Percentiles rank a stretch among this genome's conserved stretches.
These are phyloP conservation scores for Cheilinus undulatus DNA, from an alignment of 2,113 vertebrate genomes.

Conservation along the genomic window DNA sequence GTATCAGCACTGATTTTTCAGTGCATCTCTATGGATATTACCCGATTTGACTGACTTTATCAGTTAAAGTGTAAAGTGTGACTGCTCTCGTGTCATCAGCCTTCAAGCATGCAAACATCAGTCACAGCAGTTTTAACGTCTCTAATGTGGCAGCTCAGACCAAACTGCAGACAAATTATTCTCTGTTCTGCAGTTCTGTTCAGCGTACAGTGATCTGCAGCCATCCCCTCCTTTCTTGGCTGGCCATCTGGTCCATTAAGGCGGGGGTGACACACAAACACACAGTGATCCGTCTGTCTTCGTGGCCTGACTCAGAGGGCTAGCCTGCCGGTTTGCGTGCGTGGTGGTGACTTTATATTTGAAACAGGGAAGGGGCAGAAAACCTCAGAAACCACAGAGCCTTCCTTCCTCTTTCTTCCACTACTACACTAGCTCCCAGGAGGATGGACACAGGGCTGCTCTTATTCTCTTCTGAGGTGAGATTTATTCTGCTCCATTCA, in stretches of 20 bases:
- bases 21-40: too few species aligned
- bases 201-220: not conserved
- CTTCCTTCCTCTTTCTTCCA: slow-evolving; percentile 57
- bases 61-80: too few species aligned
- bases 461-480: not conserved
- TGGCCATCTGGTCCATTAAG: slow-evolving; percentile 30
- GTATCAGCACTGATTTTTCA: too few species aligned
- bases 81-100: too few species aligned
- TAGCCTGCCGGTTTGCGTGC: not conserved
- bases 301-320: slow-evolving; percentile 14
- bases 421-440: not conserved
- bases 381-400: slow-evolving; percentile 66
- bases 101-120: too few species aligned
- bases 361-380: slow-evolving; percentile 35
- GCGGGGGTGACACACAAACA: slow-evolving; percentile 6
- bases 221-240: slow-evolving; percentile 5
- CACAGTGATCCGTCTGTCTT: slow-evolving; percentile 16
- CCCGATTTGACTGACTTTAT: too few species aligned
- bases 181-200: not conserved
- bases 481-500: not conserved
- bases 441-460: not conserved
- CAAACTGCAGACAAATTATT: slow-evolving; percentile 3
- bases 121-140: not conserved
- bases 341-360: slow-evolving; percentile 47
- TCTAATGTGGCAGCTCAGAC: not conserved